Percentiles rank a stretch among this genome's conserved stretches.
These are phyloP conservation scores for Rallus crepitans DNA, from an alignment of 2,797 vertebrate species.

Conservation along the genomic window DNA sequence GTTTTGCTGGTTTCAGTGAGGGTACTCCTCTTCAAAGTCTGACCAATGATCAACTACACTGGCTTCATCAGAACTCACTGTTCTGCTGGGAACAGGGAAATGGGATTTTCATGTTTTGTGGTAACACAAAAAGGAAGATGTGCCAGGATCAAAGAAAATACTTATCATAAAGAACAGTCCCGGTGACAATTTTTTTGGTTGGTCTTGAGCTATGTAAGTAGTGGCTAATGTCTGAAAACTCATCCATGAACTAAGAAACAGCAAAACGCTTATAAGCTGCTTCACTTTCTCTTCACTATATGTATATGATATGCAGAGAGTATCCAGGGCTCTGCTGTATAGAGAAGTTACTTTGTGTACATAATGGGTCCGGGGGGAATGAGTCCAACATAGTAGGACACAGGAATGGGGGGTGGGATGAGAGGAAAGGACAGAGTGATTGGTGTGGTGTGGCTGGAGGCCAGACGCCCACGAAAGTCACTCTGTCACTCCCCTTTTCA, in stretches of 20 bases:
- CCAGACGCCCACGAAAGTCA: no score
- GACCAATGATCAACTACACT: not conserved
- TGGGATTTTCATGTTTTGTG: not conserved
- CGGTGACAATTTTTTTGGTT: not conserved
- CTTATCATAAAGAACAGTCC: not conserved
- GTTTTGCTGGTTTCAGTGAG: not conserved
- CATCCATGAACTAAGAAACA: not conserved
- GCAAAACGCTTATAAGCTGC: not conserved
- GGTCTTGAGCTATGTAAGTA: not conserved
- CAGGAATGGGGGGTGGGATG: fast-evolving
- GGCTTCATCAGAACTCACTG: not conserved
- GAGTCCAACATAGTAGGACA: not conserved
- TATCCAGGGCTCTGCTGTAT: not conserved
- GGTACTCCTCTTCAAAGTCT: not conserved
- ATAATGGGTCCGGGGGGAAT: fast-evolving
- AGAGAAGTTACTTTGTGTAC: not conserved
- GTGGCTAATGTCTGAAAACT: not conserved
- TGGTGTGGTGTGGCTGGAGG: no score
- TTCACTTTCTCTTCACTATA: not conserved
- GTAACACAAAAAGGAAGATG: not conserved
- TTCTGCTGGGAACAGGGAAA: not conserved
- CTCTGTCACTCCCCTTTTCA: no score
- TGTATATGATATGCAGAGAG: not conserved
- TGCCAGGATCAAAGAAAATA: not conserved
- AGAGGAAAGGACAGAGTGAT: not conserved